These are phyloP conservation scores for Petrocephalus sullivani DNA, from an alignment of 2,797 vertebrate genomes.

Conservation along the genomic window DNA sequence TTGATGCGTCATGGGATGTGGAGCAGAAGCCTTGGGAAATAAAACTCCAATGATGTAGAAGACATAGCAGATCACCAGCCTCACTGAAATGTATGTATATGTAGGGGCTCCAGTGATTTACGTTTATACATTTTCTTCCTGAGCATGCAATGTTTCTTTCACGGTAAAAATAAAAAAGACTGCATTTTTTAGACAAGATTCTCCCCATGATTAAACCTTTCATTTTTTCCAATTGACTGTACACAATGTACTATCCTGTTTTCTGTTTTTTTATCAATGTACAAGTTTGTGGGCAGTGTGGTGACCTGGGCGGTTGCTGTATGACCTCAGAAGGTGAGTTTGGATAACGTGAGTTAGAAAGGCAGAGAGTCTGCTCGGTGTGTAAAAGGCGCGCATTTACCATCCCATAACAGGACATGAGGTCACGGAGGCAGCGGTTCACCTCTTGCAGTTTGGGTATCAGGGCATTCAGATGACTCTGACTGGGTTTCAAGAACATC, in stretches of 20 bases:
- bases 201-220: neutral
- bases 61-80: neutral
- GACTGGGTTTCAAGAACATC: slow-evolving; percentile 60
- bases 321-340: neutral
- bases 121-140: neutral
- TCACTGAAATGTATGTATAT: neutral
- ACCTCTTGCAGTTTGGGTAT: slow-evolving; percentile 86
- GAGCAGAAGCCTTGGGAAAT: slow-evolving; percentile 1
- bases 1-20: neutral
- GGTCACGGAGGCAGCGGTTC: slow-evolving; percentile 77
- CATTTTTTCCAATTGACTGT: neutral
- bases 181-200: neutral
- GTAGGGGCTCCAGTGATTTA: neutral
- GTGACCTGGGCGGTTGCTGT: neutral
- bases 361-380: neutral
- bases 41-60: neutral
- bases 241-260: neutral
- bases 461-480: slow-evolving; percentile 62
- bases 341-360: neutral
- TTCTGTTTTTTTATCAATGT: neutral
- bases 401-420: slow-evolving; percentile 69
- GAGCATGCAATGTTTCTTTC: neutral
- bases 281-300: neutral
- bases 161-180: neutral
- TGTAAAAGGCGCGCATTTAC: slow-evolving; percentile 53